These are phyloP conservation scores for Todiramphus saurophagus DNA, from an alignment of 2,113 vertebrate genomes.

Conservation along the genomic window DNA sequence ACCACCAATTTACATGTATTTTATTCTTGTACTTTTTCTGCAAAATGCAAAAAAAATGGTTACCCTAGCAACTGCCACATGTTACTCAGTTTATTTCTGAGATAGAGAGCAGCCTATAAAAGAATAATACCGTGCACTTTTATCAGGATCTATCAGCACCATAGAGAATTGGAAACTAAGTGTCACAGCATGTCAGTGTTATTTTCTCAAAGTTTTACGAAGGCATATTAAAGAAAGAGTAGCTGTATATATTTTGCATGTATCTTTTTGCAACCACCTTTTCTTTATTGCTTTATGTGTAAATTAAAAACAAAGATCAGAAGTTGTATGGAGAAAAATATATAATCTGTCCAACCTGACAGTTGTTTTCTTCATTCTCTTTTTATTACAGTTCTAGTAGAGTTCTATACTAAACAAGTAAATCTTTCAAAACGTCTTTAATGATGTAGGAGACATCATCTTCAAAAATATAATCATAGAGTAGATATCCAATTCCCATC, in stretches of 20 bases:
- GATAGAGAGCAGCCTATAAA: background rate
- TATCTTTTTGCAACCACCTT: background rate
- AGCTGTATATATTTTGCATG: background rate
- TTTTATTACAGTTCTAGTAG: background rate
- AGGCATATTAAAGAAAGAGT: background rate
- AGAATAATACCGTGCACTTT: conserved; percentile 26
- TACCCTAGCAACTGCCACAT: conserved; percentile 72
- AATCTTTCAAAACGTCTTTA: background rate
- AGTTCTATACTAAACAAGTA: background rate
- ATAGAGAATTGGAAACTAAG: background rate
- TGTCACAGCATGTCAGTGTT: background rate
- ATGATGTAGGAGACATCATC: background rate
- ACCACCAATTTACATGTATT: conserved; percentile 56
- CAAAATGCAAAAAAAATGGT: conserved; percentile 70
- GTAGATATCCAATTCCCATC: background rate
- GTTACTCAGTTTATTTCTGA: conserved; percentile 52
- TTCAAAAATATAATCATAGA: background rate
- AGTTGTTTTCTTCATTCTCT: background rate
- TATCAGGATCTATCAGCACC: background rate
- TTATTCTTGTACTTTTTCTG: conserved; percentile 61
- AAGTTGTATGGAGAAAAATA: background rate
- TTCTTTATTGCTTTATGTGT: background rate
- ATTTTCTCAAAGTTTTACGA: conserved; percentile 2
- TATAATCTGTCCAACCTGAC: background rate
- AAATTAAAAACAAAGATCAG: background rate